Conservation (phyloP, 2,888 invertebrate genomes). For the Xanthorhoe designata region DNA sequence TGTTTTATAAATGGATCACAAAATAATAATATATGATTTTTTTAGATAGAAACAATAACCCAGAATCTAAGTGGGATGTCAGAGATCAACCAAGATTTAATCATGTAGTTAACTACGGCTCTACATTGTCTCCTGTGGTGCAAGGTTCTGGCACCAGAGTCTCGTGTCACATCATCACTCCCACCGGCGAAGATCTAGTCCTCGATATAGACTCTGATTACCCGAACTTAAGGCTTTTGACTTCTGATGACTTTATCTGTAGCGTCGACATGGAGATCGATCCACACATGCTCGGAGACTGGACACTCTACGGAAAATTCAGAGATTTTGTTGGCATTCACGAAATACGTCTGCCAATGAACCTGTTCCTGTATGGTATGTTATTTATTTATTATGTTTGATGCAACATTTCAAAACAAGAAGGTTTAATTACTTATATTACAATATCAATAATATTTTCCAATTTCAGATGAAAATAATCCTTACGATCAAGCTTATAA, state of each 20-base stretch:
- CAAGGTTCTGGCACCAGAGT: conserved; percentile 35
- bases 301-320: conserved; percentile 57
- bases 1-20: not conserved
- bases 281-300: conserved; percentile 49
- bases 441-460: conserved; percentile 16
- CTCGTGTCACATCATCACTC: conserved; percentile 59
- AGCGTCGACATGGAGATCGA: conserved; percentile 52
- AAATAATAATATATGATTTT: not conserved
- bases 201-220: conserved; percentile 46
- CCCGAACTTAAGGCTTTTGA: conserved; percentile 49
- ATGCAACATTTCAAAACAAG: not conserved
- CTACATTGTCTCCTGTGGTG: conserved; percentile 50
- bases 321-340: conserved; percentile 35
- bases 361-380: conserved; percentile 57
- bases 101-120: conserved; percentile 54
- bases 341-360: conserved; percentile 51
- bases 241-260: conserved; percentile 42
- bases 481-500: conserved; percentile 59
- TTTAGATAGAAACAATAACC: conserved; percentile 25
- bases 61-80: conserved; percentile 39
- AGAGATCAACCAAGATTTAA: conserved; percentile 27
- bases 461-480: conserved; percentile 52
- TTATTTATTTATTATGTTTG: conserved; percentile 19
- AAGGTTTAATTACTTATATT: no score
- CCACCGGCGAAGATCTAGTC: conserved; percentile 54